Evolutionary conservation across 2,888 invertebrate species (phyloP).

Genomic region (Dinocampus coccinellae): DNA sequence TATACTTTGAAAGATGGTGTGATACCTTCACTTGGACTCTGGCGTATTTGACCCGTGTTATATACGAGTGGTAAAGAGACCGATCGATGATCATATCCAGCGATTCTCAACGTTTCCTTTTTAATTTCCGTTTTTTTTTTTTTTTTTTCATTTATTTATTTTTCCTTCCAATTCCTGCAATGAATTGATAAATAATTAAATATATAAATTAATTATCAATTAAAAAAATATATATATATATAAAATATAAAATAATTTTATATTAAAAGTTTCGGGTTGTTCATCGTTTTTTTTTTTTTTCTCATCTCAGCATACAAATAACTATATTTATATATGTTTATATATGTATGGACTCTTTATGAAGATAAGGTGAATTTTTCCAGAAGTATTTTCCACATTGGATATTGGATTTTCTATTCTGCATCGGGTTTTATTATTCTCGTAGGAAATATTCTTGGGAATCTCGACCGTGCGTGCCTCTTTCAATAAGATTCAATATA

Average conservation of each 20-base stretch:
- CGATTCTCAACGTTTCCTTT: conserved; percentile 12
- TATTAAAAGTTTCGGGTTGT: background rate
- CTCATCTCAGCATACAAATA: background rate
- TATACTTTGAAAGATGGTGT: conserved; percentile 5
- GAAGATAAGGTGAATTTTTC: background rate
- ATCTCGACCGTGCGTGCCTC: background rate
- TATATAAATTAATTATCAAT: no score
- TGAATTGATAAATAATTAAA: no score
- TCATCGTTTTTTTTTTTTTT: no score
- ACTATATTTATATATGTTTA: background rate
- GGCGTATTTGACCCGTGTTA: conserved; percentile 14
- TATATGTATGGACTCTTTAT: background rate
- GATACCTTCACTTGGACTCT: conserved; percentile 10
- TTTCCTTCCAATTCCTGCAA: no score
- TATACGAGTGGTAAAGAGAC: conserved; percentile 8
- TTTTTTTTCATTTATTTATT: no score
- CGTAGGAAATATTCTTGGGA: background rate
- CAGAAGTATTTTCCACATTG: background rate
- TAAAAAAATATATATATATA: background rate
- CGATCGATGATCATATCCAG: conserved; percentile 14
- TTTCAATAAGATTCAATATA: background rate
- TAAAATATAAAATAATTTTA: background rate
- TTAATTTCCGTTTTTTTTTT: no score
- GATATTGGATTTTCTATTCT: conserved; percentile 3
- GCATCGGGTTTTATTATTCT: background rate